Evolutionary conservation across 2,888 invertebrate species (phyloP), one percentile per base, ranked within the genome.

Genomic region (Griposia aprilina): DNA sequence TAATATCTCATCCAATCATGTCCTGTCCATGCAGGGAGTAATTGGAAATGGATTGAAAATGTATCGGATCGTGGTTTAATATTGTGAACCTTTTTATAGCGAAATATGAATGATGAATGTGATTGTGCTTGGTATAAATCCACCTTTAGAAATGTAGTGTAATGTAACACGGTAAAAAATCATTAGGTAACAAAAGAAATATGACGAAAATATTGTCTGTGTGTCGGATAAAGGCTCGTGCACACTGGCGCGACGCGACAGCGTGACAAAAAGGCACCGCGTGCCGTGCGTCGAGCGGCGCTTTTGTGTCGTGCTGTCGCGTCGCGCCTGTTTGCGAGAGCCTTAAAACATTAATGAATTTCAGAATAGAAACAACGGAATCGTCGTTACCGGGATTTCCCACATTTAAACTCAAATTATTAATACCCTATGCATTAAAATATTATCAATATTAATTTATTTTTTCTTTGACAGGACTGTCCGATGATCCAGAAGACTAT

Each of bases 401-500:
- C 52, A 68, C 23, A 23, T 68, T 10, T 17, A 6, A 23, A 68
- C 50, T 30, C 23, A 6, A 48, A 66, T 48, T 48, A 48, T 65
- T 26, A 65, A 66, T 48, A 26, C 26, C 30, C 2, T 67, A 30
- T 23, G 7, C 13, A 23, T 50, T 50, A 20, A 13, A 26, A n/a
- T 23, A 26, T 60, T 62, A 76, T 63, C 15, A 72, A 26, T 23
- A 74, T 55, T 75, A 80, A 65, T 8, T 2, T 20, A n/a, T 52
- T 10, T 70, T 81, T 90, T 88, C 80, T 67, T 85, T 94, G 90
- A 23, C 96, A 96, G 96, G 96, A 92, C 93, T 86, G 90, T 92
- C 91, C 96, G 96, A 96, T 96, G 96, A 96, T 96, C 89, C 89
- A 78, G 89, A 90, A 91, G 88, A 89, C 84, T 90, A 70, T 52